These are phyloP conservation scores for Bombus terrestris DNA, from an alignment of 1,140 invertebrate genomes.

Conservation along the genomic window DNA sequence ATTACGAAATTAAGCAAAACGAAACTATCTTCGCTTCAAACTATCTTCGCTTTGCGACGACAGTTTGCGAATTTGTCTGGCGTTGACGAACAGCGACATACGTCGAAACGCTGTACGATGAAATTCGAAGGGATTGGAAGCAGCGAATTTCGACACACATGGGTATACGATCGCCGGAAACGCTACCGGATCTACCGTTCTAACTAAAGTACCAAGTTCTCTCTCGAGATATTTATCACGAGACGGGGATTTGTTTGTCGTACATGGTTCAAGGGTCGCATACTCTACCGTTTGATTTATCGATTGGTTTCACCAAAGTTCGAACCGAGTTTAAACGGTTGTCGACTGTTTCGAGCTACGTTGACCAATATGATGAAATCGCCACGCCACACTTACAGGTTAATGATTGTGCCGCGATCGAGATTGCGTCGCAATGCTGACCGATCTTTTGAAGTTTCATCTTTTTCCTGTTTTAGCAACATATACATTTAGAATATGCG, in stretches of 20 bases:
- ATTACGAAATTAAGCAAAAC: no score
- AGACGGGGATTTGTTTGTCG: background rate
- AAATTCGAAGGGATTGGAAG: background rate
- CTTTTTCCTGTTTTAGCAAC: background rate
- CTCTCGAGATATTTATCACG: background rate
- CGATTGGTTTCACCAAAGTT: background rate
- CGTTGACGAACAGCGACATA: background rate
- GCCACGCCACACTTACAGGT: constrained; percentile 12
- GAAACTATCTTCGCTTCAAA: no score
- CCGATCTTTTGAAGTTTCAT: background rate
- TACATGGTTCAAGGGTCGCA: background rate
- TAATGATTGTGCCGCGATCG: constrained; percentile 62
- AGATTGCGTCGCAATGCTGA: constrained; percentile 19
- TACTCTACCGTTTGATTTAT: no score
- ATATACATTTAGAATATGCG: no score
- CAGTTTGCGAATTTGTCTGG: background rate
- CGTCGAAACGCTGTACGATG: background rate
- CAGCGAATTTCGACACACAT: background rate
- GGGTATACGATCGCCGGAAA: background rate
- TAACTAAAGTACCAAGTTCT: background rate
- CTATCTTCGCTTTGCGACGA: background rate
- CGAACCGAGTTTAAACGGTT: background rate
- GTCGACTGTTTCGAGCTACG: background rate
- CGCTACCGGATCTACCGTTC: background rate
- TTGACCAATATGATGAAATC: background rate